A percentile compares a stretch with the other conserved stretches of the same genome.
phyloP scores from a whole-genome alignment of 2,888 invertebrate genomes.

The Cephus rjabovi region DNA sequence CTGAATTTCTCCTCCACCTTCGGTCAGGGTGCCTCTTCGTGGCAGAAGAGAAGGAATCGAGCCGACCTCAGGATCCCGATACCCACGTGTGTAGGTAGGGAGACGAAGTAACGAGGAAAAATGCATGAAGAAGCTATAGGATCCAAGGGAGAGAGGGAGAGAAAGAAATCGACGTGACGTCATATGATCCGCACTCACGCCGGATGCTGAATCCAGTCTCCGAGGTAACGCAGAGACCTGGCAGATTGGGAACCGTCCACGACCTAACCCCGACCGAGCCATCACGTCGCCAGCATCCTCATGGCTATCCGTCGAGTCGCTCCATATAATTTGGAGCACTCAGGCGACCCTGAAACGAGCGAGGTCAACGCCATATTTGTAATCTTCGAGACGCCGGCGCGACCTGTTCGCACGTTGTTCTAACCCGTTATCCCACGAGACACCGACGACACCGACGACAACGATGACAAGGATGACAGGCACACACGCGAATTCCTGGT shows the following conservation, averaged over 20 bases:
- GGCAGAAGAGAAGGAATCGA: not conserved
- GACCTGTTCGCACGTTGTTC: constrained; percentile 61
- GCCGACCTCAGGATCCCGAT: not conserved
- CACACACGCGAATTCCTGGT: constrained; percentile 25
- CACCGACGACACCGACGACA: constrained; percentile 14
- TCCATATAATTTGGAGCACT: constrained; percentile 64
- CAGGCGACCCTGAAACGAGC: constrained; percentile 60
- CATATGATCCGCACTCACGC: not conserved
- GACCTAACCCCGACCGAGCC: constrained; percentile 49
- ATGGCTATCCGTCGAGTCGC: constrained; percentile 49
- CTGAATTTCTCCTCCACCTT: not conserved
- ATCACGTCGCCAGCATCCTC: constrained; percentile 55
- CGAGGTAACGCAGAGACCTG: not conserved
- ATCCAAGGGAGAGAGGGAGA: too few relatives aligned
- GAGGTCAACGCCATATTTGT: constrained; percentile 62
- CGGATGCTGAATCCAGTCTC: not conserved
- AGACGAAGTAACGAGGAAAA: too few relatives aligned
- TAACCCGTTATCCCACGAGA: constrained; percentile 42
- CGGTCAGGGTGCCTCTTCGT: not conserved
- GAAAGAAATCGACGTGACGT: not conserved
- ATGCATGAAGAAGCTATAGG: too few relatives aligned
- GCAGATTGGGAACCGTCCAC: constrained; percentile 49
- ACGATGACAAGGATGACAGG: constrained; percentile 36
- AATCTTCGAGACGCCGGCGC: constrained; percentile 59
- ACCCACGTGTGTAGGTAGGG: too few relatives aligned